Evolutionary conservation across 2,888 invertebrate species (phyloP), one percentile per base, ranked within the genome.

Genomic region (Cremastinae sp.): DNA sequence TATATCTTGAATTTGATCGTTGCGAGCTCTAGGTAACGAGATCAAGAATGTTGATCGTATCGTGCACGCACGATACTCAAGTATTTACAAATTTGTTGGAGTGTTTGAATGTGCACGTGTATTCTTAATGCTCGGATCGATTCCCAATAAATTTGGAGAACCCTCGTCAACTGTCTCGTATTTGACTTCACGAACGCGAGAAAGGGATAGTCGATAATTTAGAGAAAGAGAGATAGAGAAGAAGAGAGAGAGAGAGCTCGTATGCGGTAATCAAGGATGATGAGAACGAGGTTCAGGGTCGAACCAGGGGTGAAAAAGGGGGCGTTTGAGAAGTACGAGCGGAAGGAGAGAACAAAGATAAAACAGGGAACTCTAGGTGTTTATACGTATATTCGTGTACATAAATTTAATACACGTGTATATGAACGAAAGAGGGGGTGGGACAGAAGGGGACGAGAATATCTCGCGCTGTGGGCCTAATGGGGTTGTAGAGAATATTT

Each of bases 281-380:
- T 55, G 70, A 65, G 65, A 66, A 66, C 20, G 49, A 45, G 62
- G 66, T 66, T 49, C 62, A 45, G 71, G 65, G 66, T 22, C 18
- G 14, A 12, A 35, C 20, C n/a, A 18, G 28, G 39, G 39, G 37
- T 51, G 51, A 49, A 43, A 20, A 51, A 39, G 2, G 10, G 65
- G 20, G 41, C 22, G 20, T 53, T 18, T 59, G 64, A 37, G 43
- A 51, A 53, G 49, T 51, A 41, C 37, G 18, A 41, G 51, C 28
- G 39, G 69, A 74, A 55, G 53, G 64, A 64, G 49, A 56, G 70
- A 77, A 70, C 47, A 62, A 74, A 77, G 56, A 66, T 62, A 71
- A 62, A 59, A 66, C 45, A 51, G 39, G 43, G 43, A 16, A 56
- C 41, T 10, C 51, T 49, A 37, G 16, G 45, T 20, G 45, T 14